Percentiles rank a stretch among this genome's conserved stretches.
phyloP scores from a whole-genome alignment of 2,113 vertebrate species.

The Ptyas mucosa region DNA sequence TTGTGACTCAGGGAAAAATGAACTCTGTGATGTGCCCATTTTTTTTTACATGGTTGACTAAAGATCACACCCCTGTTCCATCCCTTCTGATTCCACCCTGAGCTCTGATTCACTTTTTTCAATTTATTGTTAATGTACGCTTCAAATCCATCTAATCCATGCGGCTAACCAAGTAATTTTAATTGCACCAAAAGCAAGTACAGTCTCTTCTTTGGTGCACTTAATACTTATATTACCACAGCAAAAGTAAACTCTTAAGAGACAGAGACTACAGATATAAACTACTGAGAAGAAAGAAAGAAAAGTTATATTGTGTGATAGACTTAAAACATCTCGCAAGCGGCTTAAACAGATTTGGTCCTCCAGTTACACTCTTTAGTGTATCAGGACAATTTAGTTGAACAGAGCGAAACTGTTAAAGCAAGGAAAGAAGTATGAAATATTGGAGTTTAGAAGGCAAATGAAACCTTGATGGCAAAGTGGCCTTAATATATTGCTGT shows the following conservation, averaged over 20 bases:
- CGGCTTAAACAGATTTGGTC: background rate
- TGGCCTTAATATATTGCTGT: background rate
- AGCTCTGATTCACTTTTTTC: background rate
- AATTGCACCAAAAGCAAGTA: background rate
- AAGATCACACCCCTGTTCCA: background rate
- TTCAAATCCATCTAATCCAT: background rate
- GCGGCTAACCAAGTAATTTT: constrained; percentile 19
- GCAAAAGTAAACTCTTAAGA: background rate
- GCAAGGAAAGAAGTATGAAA: background rate
- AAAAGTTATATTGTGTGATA: background rate
- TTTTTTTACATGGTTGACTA: background rate
- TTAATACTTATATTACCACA: background rate
- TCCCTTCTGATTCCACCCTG: constrained; percentile 6
- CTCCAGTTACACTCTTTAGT: background rate
- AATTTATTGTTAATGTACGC: background rate
- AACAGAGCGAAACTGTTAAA: background rate
- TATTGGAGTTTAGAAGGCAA: background rate
- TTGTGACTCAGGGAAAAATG: background rate
- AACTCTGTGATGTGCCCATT: background rate
- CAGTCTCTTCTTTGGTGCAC: background rate
- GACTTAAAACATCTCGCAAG: background rate
- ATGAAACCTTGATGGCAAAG: background rate
- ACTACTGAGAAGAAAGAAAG: background rate
- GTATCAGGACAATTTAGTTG: background rate
- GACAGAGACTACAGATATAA: background rate